A percentile compares a stretch with the other conserved stretches of the same genome.
These are phyloP conservation scores for Cuculus canorus DNA, from an alignment of 2,797 vertebrate genomes.

Conservation along the genomic window DNA sequence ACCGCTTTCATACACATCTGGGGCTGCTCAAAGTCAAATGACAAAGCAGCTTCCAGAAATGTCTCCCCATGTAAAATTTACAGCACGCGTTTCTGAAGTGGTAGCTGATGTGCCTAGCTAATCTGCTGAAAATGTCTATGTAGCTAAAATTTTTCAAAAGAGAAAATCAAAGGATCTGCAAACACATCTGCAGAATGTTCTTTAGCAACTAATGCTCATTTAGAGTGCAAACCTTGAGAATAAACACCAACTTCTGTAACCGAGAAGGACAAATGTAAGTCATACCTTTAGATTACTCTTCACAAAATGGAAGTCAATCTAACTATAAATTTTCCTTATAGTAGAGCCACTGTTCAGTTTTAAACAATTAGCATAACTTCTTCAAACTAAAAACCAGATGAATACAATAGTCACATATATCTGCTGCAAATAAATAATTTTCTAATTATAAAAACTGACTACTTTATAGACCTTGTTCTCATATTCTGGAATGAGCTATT, in stretches of 20 bases:
- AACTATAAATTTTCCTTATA: background rate
- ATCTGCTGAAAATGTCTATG: slow-evolving; percentile 31
- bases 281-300: background rate
- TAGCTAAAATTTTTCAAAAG: slow-evolving; percentile 50
- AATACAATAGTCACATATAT: background rate
- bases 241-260: background rate
- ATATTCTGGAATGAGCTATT: slow-evolving; percentile 38
- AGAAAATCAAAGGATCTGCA: slow-evolving; percentile 39
- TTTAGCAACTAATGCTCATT: background rate
- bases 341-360: background rate
- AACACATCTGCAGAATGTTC: slow-evolving; percentile 39
- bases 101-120: slow-evolving; percentile 28
- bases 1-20: background rate
- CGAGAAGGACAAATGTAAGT: slow-evolving; percentile 19
- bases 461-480: slow-evolving; percentile 39
- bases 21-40: slow-evolving; percentile 32
- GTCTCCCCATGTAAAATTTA: slow-evolving; percentile 14
- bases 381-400: background rate
- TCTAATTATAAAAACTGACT: slow-evolving; percentile 52
- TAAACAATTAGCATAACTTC: background rate
- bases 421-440: slow-evolving; percentile 48
- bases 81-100: slow-evolving; percentile 33
- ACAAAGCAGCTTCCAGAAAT: slow-evolving; percentile 23
- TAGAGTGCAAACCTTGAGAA: background rate
- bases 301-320: background rate